These are phyloP conservation scores for Drosophila sulfurigaster DNA, from an alignment of 1,140 invertebrate genomes.

Conservation along the genomic window DNA sequence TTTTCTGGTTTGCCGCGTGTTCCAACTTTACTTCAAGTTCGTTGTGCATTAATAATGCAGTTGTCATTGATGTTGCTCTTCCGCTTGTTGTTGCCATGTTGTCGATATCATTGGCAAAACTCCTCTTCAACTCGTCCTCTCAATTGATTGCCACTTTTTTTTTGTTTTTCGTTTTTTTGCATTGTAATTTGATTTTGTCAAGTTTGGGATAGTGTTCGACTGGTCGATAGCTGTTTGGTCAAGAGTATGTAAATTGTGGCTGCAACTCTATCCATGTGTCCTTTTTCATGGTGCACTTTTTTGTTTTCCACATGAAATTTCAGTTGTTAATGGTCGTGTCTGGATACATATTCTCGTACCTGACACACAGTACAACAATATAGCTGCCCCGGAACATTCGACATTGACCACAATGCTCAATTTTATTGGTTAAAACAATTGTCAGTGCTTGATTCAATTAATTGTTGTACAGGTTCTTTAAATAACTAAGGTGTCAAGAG, in stretches of 20 bases:
- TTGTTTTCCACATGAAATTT: not conserved
- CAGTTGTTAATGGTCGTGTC: slow-evolving; percentile 5
- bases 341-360: not conserved
- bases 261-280: slow-evolving; percentile 28
- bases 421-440: slow-evolving; percentile 35
- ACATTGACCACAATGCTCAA: slow-evolving; percentile 21
- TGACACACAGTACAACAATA: not conserved
- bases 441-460: slow-evolving; percentile 43
- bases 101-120: not conserved
- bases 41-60: slow-evolving; percentile 81
- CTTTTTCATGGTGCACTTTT: slow-evolving; percentile 51
- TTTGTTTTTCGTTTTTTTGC: slow-evolving; percentile 22
- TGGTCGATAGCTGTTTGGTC: slow-evolving; percentile 41
- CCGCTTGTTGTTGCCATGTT: slow-evolving; percentile 5
- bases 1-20: slow-evolving; percentile 68
- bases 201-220: slow-evolving; percentile 14
- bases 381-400: not conserved
- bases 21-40: slow-evolving; percentile 68
- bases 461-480: slow-evolving; percentile 9
- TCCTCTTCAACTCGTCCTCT: not conserved
- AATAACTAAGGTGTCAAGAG: slow-evolving; percentile 17
- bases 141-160: not conserved
- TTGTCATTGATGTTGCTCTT: slow-evolving; percentile 53
- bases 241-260: slow-evolving; percentile 51
- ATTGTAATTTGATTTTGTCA: slow-evolving; percentile 67